Conservation (phyloP, 2,113 vertebrate genomes). For the Perca flavescens region DNA sequence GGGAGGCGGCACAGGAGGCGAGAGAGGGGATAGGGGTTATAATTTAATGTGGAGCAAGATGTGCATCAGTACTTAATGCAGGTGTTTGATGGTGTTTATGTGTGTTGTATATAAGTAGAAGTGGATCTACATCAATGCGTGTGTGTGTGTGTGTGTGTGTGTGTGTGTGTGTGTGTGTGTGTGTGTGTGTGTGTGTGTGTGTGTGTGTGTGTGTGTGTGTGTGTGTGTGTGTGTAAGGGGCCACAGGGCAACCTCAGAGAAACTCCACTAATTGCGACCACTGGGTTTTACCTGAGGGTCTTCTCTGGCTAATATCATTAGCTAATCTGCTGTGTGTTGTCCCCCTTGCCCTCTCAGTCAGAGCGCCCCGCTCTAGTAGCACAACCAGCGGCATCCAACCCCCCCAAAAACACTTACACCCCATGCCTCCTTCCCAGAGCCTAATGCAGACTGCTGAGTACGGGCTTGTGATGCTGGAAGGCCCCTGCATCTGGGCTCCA, state of each 20-base stretch:
- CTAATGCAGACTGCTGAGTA: constrained; percentile 94
- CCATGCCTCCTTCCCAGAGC: constrained; percentile 81
- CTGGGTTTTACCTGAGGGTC: constrained; percentile 82
- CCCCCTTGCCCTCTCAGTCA: constrained; percentile 79
- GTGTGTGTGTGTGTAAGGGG: constrained; percentile 40
- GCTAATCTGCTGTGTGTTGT: constrained; percentile 85
- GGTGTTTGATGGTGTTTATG: constrained; percentile 51
- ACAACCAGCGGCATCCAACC: constrained; percentile 84
- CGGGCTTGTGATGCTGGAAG: constrained; percentile 93
- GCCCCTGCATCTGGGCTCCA: constrained; percentile 96
- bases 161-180: constrained; percentile 26
- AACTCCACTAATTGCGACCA: constrained; percentile 84
- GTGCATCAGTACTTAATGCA: constrained; percentile 47
- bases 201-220: constrained; percentile 35
- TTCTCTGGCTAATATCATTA: constrained; percentile 85
- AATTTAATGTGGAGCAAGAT: constrained; percentile 49
- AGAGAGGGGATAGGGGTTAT: constrained; percentile 33
- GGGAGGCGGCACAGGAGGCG: constrained; percentile 33
- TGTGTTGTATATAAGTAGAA: constrained; percentile 16
- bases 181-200: constrained; percentile 26
- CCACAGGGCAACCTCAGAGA: constrained; percentile 77
- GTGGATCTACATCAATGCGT: background rate
- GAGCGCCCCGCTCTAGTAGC: constrained; percentile 70
- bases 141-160: background rate
- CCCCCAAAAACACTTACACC: constrained; percentile 30